Evolutionary conservation across 2,113 vertebrate species (phyloP), one percentile per base, ranked within the genome.

Genomic region (Callipepla squamata): DNA sequence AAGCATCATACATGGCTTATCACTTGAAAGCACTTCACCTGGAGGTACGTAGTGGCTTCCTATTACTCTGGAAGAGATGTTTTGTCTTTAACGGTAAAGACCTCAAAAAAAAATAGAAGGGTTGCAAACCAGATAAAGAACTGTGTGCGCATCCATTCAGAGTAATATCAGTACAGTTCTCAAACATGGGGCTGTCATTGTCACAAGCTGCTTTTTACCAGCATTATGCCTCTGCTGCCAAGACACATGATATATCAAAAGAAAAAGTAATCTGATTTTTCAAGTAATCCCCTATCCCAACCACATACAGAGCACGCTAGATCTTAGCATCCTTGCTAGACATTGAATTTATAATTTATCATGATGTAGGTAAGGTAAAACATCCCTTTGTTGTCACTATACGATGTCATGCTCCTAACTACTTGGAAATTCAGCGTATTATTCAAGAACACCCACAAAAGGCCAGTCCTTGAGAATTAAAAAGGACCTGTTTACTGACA

Each of bases 1-100:
- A 92, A 95, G 93, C 82, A 83, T 74, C 61, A 63, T 61, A 82
- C 32, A 57, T 3, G 6, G 16, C 57, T 89, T 59, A 16, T 77
- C 92, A 89, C 63, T 70, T 82, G 80, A 84, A 87, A 45, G 25
- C 30, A 59, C 80, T 70, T 93, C 69, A 96, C 50, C 63, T 72
- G 72, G 59, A 84, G 38, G 23, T 42, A 30, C 40, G 21, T 28
- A 75, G 73, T 53, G 18, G 30, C 30, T 72, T 85, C 45, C 47
- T 72, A 58, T 36, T 14, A 61, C 69, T 86, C 50, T 67, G 45
- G 13, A n/a, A 61, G 65, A 91, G 72, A 51, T 58, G 4, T 3
- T 66, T 1, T 23, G 59, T 79, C 65, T 74, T 91, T 85, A 81
- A 89, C 32, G 80, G 51, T 7, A 80, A 85, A 80, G 34, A 57